Evolutionary conservation across 2,113 vertebrate genomes (phyloP), one percentile per base, ranked within the genome.

Genomic region (Salvelinus sp.): DNA sequence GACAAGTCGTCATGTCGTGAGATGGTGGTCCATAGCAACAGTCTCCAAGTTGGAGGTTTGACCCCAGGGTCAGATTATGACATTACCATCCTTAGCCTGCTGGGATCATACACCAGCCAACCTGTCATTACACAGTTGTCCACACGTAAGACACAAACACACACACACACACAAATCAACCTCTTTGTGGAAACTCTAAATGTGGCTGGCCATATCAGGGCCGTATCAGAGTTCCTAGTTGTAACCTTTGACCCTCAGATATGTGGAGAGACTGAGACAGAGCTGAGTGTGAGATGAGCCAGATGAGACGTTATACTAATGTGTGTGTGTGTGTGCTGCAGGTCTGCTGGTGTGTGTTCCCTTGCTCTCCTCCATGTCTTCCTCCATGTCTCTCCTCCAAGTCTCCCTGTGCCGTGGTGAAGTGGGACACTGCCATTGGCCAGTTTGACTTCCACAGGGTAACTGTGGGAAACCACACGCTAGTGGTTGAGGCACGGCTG

Each of bases 391-490:
- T 25, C 25, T 25, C 25, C 25, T 25, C 25, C 25, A 95, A 93
- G 88, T 87, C 90, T 58, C 93, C 94, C 1, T 94, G 93, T 73
- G 90, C 89, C 7, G 84, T 84, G 60, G 80, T 97, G 79, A 85
- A 60, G n/a, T 97, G 95, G 95, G 92, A 90, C 77, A 71, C 82
- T 77, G 89, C 87, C 3, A 76, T 67, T 9, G 95, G 89, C 62
- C 89, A 88, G 44, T 96, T 96, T 85, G 95, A 94, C 75, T 93
- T 94, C 85, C 92, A 95, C 70, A 90, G 92, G 90, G 91, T 96
- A 72, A 89, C 83, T 25, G 79, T 96, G 67, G 85, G 88, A 82
- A 94, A 95, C 64, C 87, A 80, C 64, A 78, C 84, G 9, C 88
- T 93, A 75, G 86, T 27, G 10, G 70, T 84, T 97, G 71, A 82